Conservation (phyloP, 2,888 invertebrate genomes). For the Spicauda simplicius region DNA sequence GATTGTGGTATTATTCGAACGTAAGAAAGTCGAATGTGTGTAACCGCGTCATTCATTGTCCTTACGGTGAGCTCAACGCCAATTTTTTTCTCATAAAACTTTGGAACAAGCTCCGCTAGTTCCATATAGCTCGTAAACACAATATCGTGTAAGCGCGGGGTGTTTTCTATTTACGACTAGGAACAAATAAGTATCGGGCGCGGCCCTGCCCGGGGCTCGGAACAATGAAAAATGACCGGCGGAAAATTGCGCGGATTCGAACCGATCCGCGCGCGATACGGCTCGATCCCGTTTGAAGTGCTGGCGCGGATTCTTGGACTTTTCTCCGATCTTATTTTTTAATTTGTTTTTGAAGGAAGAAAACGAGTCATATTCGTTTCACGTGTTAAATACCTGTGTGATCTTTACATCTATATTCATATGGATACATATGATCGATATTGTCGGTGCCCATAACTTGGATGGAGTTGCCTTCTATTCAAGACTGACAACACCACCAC, state of each 20-base stretch:
- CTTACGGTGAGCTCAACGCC: conserved; percentile 36
- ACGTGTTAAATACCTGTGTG: too few relatives aligned
- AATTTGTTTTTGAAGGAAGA: neutral
- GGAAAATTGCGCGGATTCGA: conserved; percentile 80
- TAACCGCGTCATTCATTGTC: conserved; percentile 20
- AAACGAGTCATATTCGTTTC: too few relatives aligned
- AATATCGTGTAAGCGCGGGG: conserved; percentile 53
- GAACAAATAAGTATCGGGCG: conserved; percentile 64
- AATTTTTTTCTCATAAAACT: conserved; percentile 48
- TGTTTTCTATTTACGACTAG: conserved; percentile 60
- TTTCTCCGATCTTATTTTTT: neutral
- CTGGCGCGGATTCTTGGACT: conserved; percentile 53
- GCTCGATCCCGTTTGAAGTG: conserved; percentile 55
- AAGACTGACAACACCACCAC: too few relatives aligned
- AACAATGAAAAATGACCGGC: conserved; percentile 84
- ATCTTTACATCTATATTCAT: too few relatives aligned
- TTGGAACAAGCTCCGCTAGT: conserved; percentile 46
- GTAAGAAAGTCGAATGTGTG: conserved; percentile 1
- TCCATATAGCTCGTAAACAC: conserved; percentile 58
- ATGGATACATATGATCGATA: too few relatives aligned
- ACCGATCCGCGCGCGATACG: conserved; percentile 60
- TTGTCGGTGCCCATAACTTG: too few relatives aligned
- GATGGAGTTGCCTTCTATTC: too few relatives aligned
- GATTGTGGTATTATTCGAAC: neutral
- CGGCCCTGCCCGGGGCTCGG: conserved; percentile 50